A percentile compares a stretch with the other conserved stretches of the same genome.
Evolutionary conservation across 2,888 invertebrate species (phyloP).

Genomic region (Catonia carolina): DNA sequence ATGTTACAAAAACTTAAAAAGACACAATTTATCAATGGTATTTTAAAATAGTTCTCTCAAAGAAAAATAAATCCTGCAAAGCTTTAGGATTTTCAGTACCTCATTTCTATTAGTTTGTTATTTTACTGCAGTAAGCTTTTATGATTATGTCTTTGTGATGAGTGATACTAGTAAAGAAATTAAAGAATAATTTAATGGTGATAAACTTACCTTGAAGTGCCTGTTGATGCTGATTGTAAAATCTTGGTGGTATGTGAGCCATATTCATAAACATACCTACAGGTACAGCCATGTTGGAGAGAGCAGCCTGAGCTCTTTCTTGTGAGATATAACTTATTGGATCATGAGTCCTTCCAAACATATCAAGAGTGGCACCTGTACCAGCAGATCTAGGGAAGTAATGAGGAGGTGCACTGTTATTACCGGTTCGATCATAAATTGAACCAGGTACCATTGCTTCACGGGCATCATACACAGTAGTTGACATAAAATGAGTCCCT

Average conservation of each 20-base stretch:
- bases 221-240: constrained; percentile 67
- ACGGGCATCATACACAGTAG: constrained; percentile 92
- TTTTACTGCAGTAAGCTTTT: too few relatives aligned
- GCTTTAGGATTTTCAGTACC: too few relatives aligned
- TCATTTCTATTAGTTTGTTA: too few relatives aligned
- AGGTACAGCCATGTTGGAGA: constrained; percentile 82
- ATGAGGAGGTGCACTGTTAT: constrained; percentile 32
- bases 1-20: too few relatives aligned
- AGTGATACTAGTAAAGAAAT: too few relatives aligned
- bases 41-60: too few relatives aligned
- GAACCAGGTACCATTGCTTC: constrained; percentile 93
- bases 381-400: constrained; percentile 39
- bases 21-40: too few relatives aligned
- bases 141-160: too few relatives aligned
- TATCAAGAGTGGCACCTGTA: constrained; percentile 44
- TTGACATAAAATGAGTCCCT: constrained; percentile 95
- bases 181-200: too few relatives aligned
- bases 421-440: constrained; percentile 73
- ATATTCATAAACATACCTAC: constrained; percentile 93
- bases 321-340: constrained; percentile 89
- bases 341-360: constrained; percentile 67
- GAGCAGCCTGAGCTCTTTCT: constrained; percentile 64
- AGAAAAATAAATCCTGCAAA: too few relatives aligned
- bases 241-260: constrained; percentile 67
- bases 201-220: constrained; percentile 49